A percentile compares a stretch with the other conserved stretches of the same genome.
These are phyloP conservation scores for Sitodiplosis mosellana DNA, from an alignment of 1,140 invertebrate genomes.

Conservation along the genomic window DNA sequence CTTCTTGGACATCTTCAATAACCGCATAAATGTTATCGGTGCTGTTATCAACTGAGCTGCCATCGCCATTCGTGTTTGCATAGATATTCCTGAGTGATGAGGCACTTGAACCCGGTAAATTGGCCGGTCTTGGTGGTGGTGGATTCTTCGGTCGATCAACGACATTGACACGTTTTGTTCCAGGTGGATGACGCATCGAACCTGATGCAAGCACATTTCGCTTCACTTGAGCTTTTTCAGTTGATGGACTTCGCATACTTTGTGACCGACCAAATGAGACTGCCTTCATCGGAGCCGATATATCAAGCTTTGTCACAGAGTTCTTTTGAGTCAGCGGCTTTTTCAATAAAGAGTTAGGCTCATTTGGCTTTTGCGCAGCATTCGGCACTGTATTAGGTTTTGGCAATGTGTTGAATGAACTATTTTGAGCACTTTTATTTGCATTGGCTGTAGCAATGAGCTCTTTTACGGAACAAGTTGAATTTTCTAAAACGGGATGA, in stretches of 20 bases:
- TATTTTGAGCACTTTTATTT: slow-evolving; percentile 17
- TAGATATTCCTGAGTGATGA: too few relatives aligned
- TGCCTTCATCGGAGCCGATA: slow-evolving; percentile 53
- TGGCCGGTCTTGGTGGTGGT: slow-evolving; percentile 36
- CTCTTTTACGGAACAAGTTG: slow-evolving; percentile 57
- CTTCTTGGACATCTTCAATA: slow-evolving; percentile 45
- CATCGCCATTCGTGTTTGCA: too few relatives aligned
- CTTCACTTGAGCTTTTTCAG: slow-evolving; percentile 14
- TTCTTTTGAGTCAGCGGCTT: slow-evolving; percentile 36
- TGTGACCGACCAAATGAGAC: slow-evolving; percentile 43
- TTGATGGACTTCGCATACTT: slow-evolving; percentile 46
- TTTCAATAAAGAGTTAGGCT: slow-evolving; percentile 28
- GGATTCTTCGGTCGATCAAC: slow-evolving; percentile 39
- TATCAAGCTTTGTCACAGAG: slow-evolving; percentile 54
- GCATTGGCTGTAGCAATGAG: slow-evolving; percentile 31
- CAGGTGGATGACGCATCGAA: slow-evolving; percentile 48
- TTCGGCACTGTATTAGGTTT: not conserved
- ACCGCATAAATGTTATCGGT: slow-evolving; percentile 70
- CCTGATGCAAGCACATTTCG: slow-evolving; percentile 53
- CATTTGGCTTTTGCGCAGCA: not conserved
- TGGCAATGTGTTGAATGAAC: slow-evolving; percentile 29
- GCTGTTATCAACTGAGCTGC: slow-evolving; percentile 4
- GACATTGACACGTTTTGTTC: slow-evolving; percentile 39
- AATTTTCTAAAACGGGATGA: slow-evolving; percentile 56
- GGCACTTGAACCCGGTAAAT: too few relatives aligned